Percentiles rank a stretch among this genome's conserved stretches.
These are phyloP conservation scores for Ptychobarbus kaznakovi DNA, from an alignment of 2,797 vertebrate species.

Conservation along the genomic window DNA sequence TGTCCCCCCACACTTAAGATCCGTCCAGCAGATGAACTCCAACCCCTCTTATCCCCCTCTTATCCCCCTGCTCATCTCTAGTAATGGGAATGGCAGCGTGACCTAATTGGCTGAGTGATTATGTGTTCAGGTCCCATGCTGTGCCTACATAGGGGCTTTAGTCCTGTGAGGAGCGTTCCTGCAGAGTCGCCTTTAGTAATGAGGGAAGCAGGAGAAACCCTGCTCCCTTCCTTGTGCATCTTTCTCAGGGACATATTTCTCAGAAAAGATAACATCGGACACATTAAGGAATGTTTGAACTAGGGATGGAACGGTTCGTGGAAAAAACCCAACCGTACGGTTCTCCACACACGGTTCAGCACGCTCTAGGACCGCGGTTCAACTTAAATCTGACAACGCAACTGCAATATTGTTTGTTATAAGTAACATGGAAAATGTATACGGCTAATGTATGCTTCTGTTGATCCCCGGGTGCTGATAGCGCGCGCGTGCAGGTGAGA, in stretches of 20 bases:
- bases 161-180: not conserved
- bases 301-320: too few relatives aligned
- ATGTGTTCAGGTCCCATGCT: slow-evolving; percentile 36
- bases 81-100: slow-evolving; percentile 26
- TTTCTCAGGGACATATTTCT: slow-evolving; percentile 13
- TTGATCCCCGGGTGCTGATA: too few relatives aligned
- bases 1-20: not conserved
- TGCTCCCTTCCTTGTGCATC: not conserved
- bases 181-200: slow-evolving; percentile 16
- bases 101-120: slow-evolving; percentile 45
- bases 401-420: too few relatives aligned
- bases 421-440: too few relatives aligned
- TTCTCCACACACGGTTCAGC: too few relatives aligned
- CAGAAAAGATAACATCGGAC: slow-evolving; percentile 10
- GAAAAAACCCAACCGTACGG: too few relatives aligned
- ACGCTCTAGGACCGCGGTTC: too few relatives aligned
- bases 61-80: not conserved
- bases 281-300: slow-evolving; percentile 35
- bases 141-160: slow-evolving; percentile 47
- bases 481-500: too few relatives aligned
- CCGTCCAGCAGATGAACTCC: not conserved
- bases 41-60: not conserved
- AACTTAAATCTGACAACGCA: too few relatives aligned
- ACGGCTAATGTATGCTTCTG: too few relatives aligned
- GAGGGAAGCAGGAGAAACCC: not conserved